phyloP scores from a whole-genome alignment of 2,888 invertebrate genomes.

The Dynastes grantii region DNA sequence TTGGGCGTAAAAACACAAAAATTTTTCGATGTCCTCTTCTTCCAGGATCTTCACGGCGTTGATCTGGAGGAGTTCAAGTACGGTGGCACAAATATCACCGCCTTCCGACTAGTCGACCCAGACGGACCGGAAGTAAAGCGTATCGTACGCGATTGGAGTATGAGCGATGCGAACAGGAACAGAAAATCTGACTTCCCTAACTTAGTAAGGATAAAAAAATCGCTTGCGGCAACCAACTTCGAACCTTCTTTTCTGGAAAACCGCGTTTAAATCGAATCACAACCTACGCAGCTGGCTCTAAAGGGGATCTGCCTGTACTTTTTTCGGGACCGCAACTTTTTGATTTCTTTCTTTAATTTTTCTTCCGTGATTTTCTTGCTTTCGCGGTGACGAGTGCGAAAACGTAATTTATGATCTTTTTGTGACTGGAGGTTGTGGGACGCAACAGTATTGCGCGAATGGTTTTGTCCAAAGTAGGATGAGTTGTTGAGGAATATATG shows the following conservation, averaged over 20 bases:
- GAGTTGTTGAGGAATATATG: no score
- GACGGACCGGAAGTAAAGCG: conserved; percentile 83
- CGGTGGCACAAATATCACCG: conserved; percentile 96
- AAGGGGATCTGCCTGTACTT: neutral
- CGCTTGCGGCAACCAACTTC: neutral
- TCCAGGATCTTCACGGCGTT: conserved; percentile 91
- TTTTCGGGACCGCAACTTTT: neutral
- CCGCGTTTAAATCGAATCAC: conserved; percentile 5
- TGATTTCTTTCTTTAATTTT: conserved; percentile 18
- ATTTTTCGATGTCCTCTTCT: conserved; percentile 39
- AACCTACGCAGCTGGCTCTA: neutral
- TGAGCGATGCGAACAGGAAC: conserved; percentile 56
- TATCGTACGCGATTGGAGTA: conserved; percentile 61
- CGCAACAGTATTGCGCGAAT: no score
- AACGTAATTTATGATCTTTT: neutral
- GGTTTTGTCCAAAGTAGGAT: no score
- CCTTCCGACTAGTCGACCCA: conserved; percentile 91
- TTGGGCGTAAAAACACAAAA: neutral
- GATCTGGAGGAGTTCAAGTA: conserved; percentile 95
- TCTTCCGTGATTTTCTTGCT: neutral
- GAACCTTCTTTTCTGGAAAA: neutral
- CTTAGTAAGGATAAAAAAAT: conserved; percentile 46
- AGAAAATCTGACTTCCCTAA: conserved; percentile 56
- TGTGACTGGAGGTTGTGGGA: no score
- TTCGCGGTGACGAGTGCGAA: neutral